A percentile compares a stretch with the other conserved stretches of the same genome.
Evolutionary conservation across 2,113 vertebrate species (phyloP).

Genomic region (Strix uralensis): DNA sequence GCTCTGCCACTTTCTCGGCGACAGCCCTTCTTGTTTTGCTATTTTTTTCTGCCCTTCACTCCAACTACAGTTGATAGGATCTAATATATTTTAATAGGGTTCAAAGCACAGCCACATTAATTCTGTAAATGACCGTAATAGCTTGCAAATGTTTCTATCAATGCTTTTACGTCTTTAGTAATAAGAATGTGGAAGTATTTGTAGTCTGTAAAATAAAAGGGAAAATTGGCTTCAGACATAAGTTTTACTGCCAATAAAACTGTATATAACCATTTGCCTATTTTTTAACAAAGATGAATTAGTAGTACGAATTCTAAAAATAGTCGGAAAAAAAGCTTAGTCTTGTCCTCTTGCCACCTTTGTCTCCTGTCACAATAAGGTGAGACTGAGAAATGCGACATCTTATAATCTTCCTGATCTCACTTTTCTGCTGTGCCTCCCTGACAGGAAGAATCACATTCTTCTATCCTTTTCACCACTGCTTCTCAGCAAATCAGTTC

Average conservation of each 20-base stretch:
- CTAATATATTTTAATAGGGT: constrained; percentile 41
- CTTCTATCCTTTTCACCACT: background rate
- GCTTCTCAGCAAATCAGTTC: background rate
- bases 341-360: constrained; percentile 16
- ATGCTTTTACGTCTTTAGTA: constrained; percentile 27
- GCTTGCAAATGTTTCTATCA: constrained; percentile 61
- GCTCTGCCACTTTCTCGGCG: background rate
- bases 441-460: background rate
- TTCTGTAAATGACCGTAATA: constrained; percentile 51
- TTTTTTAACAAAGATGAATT: constrained; percentile 25
- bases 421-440: background rate
- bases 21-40: background rate
- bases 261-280: background rate
- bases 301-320: background rate
- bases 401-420: background rate
- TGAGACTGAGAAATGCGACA: background rate
- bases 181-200: constrained; percentile 60
- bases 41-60: background rate
- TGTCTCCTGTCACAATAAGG: background rate
- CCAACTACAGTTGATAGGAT: background rate
- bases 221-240: constrained; percentile 46
- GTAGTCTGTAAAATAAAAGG: constrained; percentile 61
- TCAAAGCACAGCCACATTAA: constrained; percentile 46
- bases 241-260: constrained; percentile 46
- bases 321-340: background rate